Percentiles rank a stretch among this genome's conserved stretches.
Evolutionary conservation across 2,797 vertebrate genomes (phyloP).

Genomic region (Podarcis lilfordi): DNA sequence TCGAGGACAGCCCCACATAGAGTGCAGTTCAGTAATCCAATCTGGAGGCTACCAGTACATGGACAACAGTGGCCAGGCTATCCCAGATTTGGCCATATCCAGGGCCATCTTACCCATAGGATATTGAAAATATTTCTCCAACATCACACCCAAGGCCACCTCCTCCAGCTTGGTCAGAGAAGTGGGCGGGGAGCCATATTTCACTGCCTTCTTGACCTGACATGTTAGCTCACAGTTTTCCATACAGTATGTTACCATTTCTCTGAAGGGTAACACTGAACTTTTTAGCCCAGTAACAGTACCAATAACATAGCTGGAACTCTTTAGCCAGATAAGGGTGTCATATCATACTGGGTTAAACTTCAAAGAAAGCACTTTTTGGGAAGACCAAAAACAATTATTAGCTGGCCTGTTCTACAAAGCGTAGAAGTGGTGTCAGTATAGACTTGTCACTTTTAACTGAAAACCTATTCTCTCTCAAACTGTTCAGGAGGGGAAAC

Average conservation of each 20-base stretch:
- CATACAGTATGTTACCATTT: slow-evolving; percentile 43
- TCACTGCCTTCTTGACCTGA: background rate
- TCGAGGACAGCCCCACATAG: too few relatives aligned
- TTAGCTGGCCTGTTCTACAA: slow-evolving; percentile 46
- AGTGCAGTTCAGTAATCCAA: too few relatives aligned
- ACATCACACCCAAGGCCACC: too few relatives aligned
- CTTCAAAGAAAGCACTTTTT: slow-evolving; percentile 63
- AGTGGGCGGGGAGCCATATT: too few relatives aligned
- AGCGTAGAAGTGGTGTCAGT: slow-evolving; percentile 39
- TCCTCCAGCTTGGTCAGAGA: too few relatives aligned
- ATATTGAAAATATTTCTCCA: too few relatives aligned
- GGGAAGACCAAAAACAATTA: slow-evolving; percentile 53
- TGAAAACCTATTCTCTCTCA: slow-evolving; percentile 37
- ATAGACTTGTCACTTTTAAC: slow-evolving; percentile 5
- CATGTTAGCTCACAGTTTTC: background rate
- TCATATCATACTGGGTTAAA: slow-evolving; percentile 61
- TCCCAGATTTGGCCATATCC: too few relatives aligned
- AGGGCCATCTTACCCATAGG: too few relatives aligned
- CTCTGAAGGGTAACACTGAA: slow-evolving; percentile 10
- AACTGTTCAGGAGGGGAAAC: background rate
- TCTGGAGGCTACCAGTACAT: too few relatives aligned
- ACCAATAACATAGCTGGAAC: slow-evolving; percentile 31
- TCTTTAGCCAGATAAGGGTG: slow-evolving; percentile 56
- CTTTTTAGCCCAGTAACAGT: background rate
- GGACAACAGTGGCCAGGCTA: too few relatives aligned